These are phyloP conservation scores for Dryocosmus kuriphilus DNA, from an alignment of 2,888 invertebrate genomes.

Conservation along the genomic window DNA sequence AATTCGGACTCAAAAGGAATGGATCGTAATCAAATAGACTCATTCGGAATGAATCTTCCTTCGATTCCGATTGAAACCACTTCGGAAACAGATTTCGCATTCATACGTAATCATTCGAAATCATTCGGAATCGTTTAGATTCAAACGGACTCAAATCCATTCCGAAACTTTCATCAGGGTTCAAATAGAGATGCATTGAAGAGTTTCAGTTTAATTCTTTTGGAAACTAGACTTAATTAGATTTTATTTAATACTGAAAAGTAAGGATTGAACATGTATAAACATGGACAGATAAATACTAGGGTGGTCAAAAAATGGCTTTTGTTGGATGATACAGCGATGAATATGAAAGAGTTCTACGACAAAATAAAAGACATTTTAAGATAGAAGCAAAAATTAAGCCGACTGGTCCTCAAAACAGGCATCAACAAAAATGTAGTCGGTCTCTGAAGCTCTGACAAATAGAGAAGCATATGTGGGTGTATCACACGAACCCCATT, in stretches of 20 bases:
- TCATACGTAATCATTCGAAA: too few relatives aligned
- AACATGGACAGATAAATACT: too few relatives aligned
- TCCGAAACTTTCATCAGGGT: too few relatives aligned
- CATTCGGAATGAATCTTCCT: too few relatives aligned
- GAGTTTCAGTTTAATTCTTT: neutral
- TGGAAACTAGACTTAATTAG: neutral
- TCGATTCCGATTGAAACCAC: too few relatives aligned
- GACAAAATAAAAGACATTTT: slow-evolving; percentile 11
- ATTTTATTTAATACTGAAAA: neutral
- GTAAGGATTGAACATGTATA: too few relatives aligned
- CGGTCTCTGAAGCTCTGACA: slow-evolving; percentile 31
- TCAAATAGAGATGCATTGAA: neutral
- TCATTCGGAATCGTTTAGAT: too few relatives aligned
- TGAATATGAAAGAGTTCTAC: neutral
- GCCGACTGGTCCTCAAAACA: slow-evolving; percentile 6
- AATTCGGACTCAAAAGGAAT: too few relatives aligned
- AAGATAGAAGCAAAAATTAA: neutral
- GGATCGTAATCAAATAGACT: too few relatives aligned
- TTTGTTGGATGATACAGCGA: neutral
- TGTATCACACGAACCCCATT: slow-evolving; percentile 25
- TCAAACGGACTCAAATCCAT: too few relatives aligned
- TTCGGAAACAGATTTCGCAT: too few relatives aligned
- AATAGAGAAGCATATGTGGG: slow-evolving; percentile 20
- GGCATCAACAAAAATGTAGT: slow-evolving; percentile 18
- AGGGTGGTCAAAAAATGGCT: neutral